These are phyloP conservation scores for Nomada goodeniana DNA, from an alignment of 2,888 invertebrate genomes.

Conservation along the genomic window DNA sequence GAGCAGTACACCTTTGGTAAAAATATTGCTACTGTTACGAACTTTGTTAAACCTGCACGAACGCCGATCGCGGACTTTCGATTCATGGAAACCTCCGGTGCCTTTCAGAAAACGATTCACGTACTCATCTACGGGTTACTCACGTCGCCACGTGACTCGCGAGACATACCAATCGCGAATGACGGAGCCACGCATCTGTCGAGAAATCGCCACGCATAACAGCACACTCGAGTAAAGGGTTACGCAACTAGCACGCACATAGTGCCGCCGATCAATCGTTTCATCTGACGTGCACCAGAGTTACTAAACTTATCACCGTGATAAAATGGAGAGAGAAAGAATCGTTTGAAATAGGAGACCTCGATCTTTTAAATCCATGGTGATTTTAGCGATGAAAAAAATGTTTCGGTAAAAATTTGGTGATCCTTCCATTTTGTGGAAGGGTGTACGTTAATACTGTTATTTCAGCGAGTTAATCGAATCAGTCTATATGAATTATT, in stretches of 20 bases:
- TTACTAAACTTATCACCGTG: constrained; percentile 2
- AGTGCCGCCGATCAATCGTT: constrained; percentile 25
- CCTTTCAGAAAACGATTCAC: constrained; percentile 63
- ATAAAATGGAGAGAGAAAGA: no score
- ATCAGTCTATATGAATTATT: not conserved
- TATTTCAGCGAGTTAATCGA: not conserved
- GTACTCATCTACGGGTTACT: constrained; percentile 52
- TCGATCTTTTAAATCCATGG: no score
- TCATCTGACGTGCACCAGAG: not conserved
- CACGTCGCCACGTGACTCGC: constrained; percentile 63
- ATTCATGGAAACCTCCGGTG: constrained; percentile 49
- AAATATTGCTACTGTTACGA: not conserved
- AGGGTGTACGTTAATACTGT: no score
- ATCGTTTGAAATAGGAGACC: no score
- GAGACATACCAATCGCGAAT: constrained; percentile 68
- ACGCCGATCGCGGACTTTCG: constrained; percentile 22
- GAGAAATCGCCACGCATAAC: constrained; percentile 40
- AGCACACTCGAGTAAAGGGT: constrained; percentile 17
- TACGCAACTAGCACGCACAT: constrained; percentile 33
- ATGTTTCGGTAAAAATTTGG: no score
- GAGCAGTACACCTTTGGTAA: no score
- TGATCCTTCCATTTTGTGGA: no score
- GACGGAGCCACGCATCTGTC: constrained; percentile 52
- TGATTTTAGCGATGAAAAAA: no score
- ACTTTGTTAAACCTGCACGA: constrained; percentile 35